A percentile compares a stretch with the other conserved stretches of the same genome.
Conservation (phyloP, 2,888 invertebrate genomes). For the Ornithoptera priamus region DNA sequence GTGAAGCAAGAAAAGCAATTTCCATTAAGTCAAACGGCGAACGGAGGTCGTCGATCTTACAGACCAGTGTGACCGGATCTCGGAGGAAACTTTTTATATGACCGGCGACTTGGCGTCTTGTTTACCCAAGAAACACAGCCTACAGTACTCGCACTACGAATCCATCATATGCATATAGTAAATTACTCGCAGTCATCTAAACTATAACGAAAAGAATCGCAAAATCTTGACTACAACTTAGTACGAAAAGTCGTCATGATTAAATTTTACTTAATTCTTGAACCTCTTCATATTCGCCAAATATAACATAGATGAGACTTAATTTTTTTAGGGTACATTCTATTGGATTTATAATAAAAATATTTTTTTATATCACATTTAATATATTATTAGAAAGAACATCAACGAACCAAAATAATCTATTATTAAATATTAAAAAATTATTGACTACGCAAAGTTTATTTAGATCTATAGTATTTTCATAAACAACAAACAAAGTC, state of each 20-base stretch:
- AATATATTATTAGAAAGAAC: too few species aligned
- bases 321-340: too few species aligned
- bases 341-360: too few species aligned
- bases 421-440: too few species aligned
- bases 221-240: background rate
- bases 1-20: constrained; percentile 69
- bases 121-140: constrained; percentile 62
- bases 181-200: constrained; percentile 8
- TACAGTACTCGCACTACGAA: constrained; percentile 38
- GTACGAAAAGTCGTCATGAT: background rate
- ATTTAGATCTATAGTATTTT: too few species aligned
- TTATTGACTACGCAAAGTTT: too few species aligned
- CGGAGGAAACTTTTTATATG: constrained; percentile 70
- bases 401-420: too few species aligned
- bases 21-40: constrained; percentile 75
- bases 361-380: too few species aligned
- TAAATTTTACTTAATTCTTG: too few species aligned
- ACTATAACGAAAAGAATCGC: background rate
- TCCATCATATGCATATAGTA: constrained; percentile 35
- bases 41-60: constrained; percentile 72
- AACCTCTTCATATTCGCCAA: too few species aligned
- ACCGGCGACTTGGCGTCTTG: constrained; percentile 62
- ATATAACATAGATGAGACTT: too few species aligned
- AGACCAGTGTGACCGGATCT: constrained; percentile 74
- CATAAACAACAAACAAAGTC: too few species aligned